A percentile compares a stretch with the other conserved stretches of the same genome.
Conservation (phyloP, 2,888 invertebrate genomes). For the Magallana nippona region DNA sequence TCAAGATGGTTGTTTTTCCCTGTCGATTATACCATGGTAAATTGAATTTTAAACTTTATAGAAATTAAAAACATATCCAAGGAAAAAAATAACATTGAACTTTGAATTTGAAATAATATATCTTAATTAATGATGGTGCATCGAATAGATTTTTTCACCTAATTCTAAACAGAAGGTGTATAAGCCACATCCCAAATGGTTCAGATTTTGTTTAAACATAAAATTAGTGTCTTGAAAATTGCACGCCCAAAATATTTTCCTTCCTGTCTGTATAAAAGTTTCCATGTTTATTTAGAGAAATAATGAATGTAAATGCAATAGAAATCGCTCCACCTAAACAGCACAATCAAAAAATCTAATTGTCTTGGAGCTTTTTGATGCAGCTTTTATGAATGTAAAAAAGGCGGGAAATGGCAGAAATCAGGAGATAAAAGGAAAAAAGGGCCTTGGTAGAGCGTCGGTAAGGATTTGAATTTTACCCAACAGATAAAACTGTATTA, state of each 20-base stretch:
- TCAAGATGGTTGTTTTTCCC: too few species aligned
- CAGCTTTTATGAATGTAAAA: neutral
- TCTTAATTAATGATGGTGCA: neutral
- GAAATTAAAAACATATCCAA: neutral
- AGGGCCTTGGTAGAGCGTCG: conserved; percentile 2
- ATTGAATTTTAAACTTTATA: neutral
- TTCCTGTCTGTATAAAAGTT: neutral
- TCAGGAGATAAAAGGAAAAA: neutral
- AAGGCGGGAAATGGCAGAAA: conserved; percentile 15
- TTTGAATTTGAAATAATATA: conserved; percentile 2
- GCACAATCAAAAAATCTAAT: neutral
- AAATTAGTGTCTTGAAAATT: conserved; percentile 5
- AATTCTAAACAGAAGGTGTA: neutral
- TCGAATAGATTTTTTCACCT: neutral
- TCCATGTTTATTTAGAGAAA: conserved; percentile 3
- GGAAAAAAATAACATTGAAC: neutral
- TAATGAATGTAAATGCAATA: conserved; percentile 4
- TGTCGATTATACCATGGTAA: too few species aligned
- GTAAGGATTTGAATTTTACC: conserved; percentile 13
- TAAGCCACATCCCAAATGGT: neutral
- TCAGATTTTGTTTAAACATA: conserved; percentile 15
- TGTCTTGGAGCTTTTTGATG: neutral
- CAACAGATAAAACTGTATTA: conserved; percentile 13
- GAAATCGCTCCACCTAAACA: neutral
- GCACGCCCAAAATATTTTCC: conserved; percentile 25